These are phyloP conservation scores for Biston stratarius DNA, from an alignment of 2,888 invertebrate species.

Conservation along the genomic window DNA sequence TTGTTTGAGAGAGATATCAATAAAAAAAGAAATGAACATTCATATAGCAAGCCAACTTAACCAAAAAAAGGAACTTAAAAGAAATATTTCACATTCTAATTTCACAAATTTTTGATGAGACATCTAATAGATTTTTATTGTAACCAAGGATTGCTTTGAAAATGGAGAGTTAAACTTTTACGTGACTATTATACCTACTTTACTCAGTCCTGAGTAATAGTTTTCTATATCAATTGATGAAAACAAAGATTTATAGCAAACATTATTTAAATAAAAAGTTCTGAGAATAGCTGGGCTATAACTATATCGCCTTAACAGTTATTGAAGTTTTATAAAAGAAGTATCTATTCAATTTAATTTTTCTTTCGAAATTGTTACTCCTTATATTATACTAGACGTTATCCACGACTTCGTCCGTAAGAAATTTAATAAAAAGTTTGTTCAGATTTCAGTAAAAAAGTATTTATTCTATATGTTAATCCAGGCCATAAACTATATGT, in stretches of 20 bases:
- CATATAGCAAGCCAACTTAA: too few species aligned
- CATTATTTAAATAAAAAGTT: constrained; percentile 21
- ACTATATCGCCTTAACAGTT: constrained; percentile 9
- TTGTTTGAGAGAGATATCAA: too few species aligned
- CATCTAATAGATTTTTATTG: background rate
- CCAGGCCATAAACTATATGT: too few species aligned
- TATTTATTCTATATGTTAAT: too few species aligned
- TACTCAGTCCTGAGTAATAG: constrained; percentile 8
- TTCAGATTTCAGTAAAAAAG: too few species aligned
- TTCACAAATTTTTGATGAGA: background rate
- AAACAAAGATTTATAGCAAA: constrained; percentile 15
- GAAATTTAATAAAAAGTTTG: too few species aligned
- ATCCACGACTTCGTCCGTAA: too few species aligned
- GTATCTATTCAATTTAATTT: background rate
- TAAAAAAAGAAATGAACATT: background rate
- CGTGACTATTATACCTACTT: constrained; percentile 2
- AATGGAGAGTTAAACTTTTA: constrained; percentile 7
- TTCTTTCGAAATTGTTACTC: background rate
- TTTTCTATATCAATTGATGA: constrained; percentile 20
- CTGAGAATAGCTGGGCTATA: constrained; percentile 10
- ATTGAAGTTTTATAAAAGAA: background rate
- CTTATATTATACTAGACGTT: too few species aligned
- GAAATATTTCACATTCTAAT: background rate
- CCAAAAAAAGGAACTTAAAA: background rate
- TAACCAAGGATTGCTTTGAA: background rate